Evolutionary conservation across 2,113 vertebrate species (phyloP).

Genomic region (Prunella himalayana): DNA sequence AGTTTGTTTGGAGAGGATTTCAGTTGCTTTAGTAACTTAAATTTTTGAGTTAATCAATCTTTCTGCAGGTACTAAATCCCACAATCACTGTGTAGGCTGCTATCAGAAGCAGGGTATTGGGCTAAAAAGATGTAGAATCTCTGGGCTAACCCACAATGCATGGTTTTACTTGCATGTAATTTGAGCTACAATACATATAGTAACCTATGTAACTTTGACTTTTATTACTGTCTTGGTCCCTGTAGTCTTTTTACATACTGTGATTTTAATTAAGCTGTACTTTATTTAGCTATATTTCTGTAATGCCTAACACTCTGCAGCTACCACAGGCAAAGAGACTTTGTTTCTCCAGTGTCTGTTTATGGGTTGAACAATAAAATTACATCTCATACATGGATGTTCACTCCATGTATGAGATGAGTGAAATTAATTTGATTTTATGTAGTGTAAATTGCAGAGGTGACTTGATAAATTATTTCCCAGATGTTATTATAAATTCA

Average conservation of each 20-base stretch:
- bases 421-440: not conserved
- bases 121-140: not conserved
- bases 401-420: not conserved
- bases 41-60: not conserved
- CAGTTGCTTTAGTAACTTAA: not conserved
- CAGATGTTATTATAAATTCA: not conserved
- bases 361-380: not conserved
- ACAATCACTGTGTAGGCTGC: not conserved
- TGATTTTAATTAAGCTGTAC: not conserved
- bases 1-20: not conserved
- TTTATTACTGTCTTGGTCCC: not conserved
- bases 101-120: not conserved
- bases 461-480: not conserved
- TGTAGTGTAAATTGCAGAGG: not conserved
- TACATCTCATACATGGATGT: not conserved
- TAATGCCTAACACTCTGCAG: not conserved
- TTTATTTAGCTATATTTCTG: not conserved
- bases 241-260: not conserved
- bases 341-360: not conserved
- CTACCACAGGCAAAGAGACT: not conserved
- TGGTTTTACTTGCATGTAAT: not conserved
- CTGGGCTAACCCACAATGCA: not conserved
- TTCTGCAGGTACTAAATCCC: not conserved
- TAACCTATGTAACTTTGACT: not conserved
- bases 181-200: not conserved